These are phyloP conservation scores for Helostoma temminkii DNA, from an alignment of 2,797 vertebrate species.

Conservation along the genomic window DNA sequence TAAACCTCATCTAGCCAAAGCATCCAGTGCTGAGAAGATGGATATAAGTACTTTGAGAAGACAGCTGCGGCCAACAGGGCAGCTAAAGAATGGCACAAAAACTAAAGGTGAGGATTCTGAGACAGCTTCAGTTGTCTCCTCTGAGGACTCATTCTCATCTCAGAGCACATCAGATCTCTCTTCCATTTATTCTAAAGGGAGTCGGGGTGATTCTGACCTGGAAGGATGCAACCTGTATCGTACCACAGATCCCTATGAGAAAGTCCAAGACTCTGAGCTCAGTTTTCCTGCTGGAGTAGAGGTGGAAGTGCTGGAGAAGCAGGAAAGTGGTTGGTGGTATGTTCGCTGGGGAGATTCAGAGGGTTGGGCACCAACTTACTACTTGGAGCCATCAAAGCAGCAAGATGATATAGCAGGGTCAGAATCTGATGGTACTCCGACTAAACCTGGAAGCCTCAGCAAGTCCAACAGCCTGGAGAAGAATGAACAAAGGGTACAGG, in stretches of 20 bases:
- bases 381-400: constrained; percentile 87
- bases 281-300: constrained; percentile 94
- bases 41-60: constrained; percentile 96
- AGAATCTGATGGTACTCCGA: constrained; percentile 85
- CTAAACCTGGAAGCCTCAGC: constrained; percentile 88
- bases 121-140: constrained; percentile 89
- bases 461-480: constrained; percentile 99
- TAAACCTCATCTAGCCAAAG: constrained; percentile 93
- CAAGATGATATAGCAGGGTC: constrained; percentile 83
- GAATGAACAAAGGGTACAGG: constrained; percentile 95
- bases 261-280: constrained; percentile 95
- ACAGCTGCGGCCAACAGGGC: constrained; percentile 94
- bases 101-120: constrained; percentile 93
- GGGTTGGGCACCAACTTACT: constrained; percentile 98
- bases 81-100: constrained; percentile 91
- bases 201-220: constrained; percentile 88
- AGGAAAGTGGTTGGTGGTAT: constrained; percentile 98
- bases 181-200: constrained; percentile 87
- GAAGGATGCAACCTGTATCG: constrained; percentile 85
- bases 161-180: constrained; percentile 92
- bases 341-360: constrained; percentile 90
- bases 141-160: constrained; percentile 88
- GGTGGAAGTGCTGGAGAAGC: constrained; percentile 95
- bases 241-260: constrained; percentile 94
- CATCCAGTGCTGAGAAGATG: constrained; percentile 95